Base-by-base conservation (phyloP, 2,113 vertebrate species). In the Melanerpes aurifrons region DNA sequence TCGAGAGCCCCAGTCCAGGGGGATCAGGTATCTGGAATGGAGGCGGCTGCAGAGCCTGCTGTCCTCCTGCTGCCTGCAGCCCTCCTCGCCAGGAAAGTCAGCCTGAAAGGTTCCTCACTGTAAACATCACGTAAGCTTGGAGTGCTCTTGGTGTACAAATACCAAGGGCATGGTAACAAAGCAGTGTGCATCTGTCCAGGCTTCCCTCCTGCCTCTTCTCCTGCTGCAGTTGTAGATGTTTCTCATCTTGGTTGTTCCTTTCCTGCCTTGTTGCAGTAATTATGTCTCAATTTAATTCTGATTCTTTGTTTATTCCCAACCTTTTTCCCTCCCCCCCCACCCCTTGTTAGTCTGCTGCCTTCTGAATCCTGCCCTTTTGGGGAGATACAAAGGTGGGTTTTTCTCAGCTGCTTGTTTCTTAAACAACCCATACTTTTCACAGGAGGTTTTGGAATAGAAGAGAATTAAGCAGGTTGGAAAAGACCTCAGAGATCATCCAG, bases 41-140 rank as follows among this genome's bases (percentile, higher is more conserved):
- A 9, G 71, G 72, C n/a, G 76, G 62, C n/a, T 10, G 62, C 54
- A 7, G 86, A 6, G 26, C 7, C 73, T 20, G 63, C 69, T 73
- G 69, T 19, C 37, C 69, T 20, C 43, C 1, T 6, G 0, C 37
- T 20, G 74, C 12, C 53, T n/a, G 59, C 7, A 3, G 12, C 80
- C 4, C 3, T 56, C 62, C 76, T 80, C 2, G 12, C 47, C 43
- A 18, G 73, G 87, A 81, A 58, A 81, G 74, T 53, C 59, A 59
- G 71, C 59, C 14, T 79, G 78, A 64, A 89, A 82, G 63, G 78
- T 75, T 79, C 81, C 84, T 76, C 32, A 22, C 87, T 66, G 9
- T 89, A 92, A 89, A 91, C 82, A 84, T 78, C 89, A 79, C 59
- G 59, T 85, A 91, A 91, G 90, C 86, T 68, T 26, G 17, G 86